Evolutionary conservation across 2,797 vertebrate genomes (phyloP), one percentile per base, ranked within the genome.

Genomic region (Tapera naevia): DNA sequence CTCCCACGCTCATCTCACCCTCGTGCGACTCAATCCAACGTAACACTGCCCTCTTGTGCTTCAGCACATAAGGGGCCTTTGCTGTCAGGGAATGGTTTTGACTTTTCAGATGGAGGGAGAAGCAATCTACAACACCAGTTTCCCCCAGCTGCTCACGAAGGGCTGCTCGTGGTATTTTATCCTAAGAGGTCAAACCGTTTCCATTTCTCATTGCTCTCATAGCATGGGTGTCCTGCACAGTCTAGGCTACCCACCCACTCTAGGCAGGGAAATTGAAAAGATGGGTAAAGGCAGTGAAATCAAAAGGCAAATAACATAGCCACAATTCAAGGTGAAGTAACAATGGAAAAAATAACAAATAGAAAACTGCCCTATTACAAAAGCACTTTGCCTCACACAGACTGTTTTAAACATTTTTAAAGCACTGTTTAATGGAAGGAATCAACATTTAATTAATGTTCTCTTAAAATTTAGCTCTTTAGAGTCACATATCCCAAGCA

Each of bases 41-140:
- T 98, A 97, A 98, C 92, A 98, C 97, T 98, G 98, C 98, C 98
- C 98, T 97, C 98, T 98, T 96, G 98, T 98, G 98, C 97, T 94
- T 89, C 87, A 24, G 76, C 43, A 79, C 89, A 61, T 57, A 13
- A 94, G 97, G 96, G 97, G 88, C 72, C 95, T 88, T 93, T 76
- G 81, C 73, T 35, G 78, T 35, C 53, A 75, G 69, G 46, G 45
- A 18, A 23, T 66, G 91, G 92, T 87, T 82, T 69, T 60, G 18
- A 1, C 27, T 78, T 86, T 81, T 75, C 78, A 71, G 88, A 46
- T 70, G 43, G 39, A 80, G n/a, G 76, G 56, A 80, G 41, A 53
- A 21, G 3, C 32, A 56, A 45, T 25, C 5, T 56, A 5, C 57
- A 51, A 87, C 88, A 69, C 33, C 24, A 56, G 13, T 37, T 76